Percentiles rank a stretch among this genome's conserved stretches.
phyloP scores from a whole-genome alignment of 2,888 invertebrate species.

The Altica lythri region DNA sequence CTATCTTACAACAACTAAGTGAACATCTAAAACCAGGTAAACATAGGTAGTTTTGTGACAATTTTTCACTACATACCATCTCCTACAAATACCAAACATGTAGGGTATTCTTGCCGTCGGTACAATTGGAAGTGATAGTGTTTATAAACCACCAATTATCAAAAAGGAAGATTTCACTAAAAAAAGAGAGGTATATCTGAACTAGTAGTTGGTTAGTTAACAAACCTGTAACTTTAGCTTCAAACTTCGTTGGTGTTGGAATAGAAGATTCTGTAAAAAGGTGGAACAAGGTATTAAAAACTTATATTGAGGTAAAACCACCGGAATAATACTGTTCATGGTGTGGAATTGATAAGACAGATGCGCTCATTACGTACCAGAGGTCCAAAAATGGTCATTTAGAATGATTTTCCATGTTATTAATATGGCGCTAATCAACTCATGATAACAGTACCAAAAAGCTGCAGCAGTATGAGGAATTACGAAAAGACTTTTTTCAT shows the following conservation, averaged over 20 bases:
- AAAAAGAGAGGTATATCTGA: slow-evolving; percentile 7
- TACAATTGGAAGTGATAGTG: slow-evolving; percentile 15
- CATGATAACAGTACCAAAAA: background rate
- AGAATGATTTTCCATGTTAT: background rate
- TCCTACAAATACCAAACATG: slow-evolving; percentile 8
- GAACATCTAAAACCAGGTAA: background rate
- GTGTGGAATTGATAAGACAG: background rate
- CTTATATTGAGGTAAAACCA: slow-evolving; percentile 7
- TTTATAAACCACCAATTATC: slow-evolving; percentile 10
- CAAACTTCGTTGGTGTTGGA: slow-evolving; percentile 5
- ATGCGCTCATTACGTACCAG: background rate
- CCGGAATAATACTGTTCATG: slow-evolving; percentile 1
- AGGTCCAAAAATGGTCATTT: background rate
- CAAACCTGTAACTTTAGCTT: slow-evolving; percentile 3
- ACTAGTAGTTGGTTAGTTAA: background rate
- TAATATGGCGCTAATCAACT: no score
- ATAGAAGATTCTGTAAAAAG: slow-evolving; percentile 7
- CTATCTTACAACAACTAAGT: background rate
- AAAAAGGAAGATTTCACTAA: slow-evolving; percentile 3
- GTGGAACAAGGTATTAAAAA: slow-evolving; percentile 7
- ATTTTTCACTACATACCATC: slow-evolving; percentile 13
- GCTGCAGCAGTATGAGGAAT: background rate
- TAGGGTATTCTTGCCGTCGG: slow-evolving; percentile 6
- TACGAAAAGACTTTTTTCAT: background rate
- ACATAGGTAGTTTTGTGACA: slow-evolving; percentile 4